Percentiles rank a stretch among this genome's conserved stretches.
phyloP scores from a whole-genome alignment of 2,113 vertebrate genomes.

The Vombatus ursinus region DNA sequence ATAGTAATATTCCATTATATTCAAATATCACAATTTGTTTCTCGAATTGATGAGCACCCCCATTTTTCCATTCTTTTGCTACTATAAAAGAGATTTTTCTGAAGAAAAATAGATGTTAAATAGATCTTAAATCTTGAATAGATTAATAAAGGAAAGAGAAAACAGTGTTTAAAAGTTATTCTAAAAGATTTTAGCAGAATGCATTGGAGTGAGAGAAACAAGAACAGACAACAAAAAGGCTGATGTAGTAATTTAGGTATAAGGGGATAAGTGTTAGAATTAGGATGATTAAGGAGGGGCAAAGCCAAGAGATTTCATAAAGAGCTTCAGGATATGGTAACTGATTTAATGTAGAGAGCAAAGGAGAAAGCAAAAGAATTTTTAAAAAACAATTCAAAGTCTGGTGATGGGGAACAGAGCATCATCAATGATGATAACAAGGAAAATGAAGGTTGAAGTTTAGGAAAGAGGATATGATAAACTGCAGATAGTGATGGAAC shows the following conservation, averaged over 20 bases:
- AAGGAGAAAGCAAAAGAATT: background rate
- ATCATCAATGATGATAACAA: background rate
- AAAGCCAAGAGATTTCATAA: background rate
- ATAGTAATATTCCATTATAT: background rate
- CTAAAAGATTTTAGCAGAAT: background rate
- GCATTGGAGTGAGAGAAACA: background rate
- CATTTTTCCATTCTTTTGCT: background rate
- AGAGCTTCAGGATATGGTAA: background rate
- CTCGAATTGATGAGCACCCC: background rate
- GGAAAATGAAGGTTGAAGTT: background rate
- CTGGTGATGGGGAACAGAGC: background rate
- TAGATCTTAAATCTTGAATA: background rate
- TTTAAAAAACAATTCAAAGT: background rate
- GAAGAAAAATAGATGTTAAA: background rate
- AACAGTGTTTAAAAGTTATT: background rate
- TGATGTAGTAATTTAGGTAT: background rate
- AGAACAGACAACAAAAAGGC: background rate
- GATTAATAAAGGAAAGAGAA: background rate
- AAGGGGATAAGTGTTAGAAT: background rate
- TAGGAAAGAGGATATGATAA: background rate
- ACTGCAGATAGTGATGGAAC: background rate
- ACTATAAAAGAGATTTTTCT: background rate
- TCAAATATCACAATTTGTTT: background rate
- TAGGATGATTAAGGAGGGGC: background rate
- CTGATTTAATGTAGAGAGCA: background rate